These are phyloP conservation scores for Ormyrus rosae DNA, from an alignment of 2,888 invertebrate species.

Conservation along the genomic window DNA sequence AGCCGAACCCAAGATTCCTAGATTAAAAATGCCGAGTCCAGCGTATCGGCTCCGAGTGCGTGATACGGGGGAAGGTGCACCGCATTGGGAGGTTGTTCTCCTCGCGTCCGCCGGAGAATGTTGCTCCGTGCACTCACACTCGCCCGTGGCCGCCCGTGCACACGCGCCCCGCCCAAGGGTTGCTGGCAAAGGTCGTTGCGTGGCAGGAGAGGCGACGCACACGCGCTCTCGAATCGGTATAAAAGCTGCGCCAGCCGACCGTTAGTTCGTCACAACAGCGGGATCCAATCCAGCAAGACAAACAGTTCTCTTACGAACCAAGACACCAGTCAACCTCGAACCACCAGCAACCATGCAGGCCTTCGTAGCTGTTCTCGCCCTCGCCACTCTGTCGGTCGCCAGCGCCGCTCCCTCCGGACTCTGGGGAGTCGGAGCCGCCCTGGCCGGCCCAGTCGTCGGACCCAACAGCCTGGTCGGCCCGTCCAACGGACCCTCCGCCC, in stretches of 20 bases:
- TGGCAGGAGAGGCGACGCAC: too few species aligned
- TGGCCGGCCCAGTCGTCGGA: slow-evolving; percentile 70
- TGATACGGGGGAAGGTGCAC: not conserved
- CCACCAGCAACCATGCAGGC: slow-evolving; percentile 63
- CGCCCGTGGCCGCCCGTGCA: not conserved
- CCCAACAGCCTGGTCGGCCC: slow-evolving; percentile 68
- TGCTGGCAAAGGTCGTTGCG: slow-evolving; percentile 10
- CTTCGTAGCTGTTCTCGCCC: slow-evolving; percentile 65
- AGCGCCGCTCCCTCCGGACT: slow-evolving; percentile 69
- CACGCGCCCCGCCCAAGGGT: slow-evolving; percentile 54
- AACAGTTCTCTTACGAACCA: slow-evolving; percentile 57
- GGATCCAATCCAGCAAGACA: slow-evolving; percentile 36
- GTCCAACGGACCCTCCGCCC: slow-evolving; percentile 65
- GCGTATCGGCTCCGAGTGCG: not conserved
- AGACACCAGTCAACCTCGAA: slow-evolving; percentile 62
- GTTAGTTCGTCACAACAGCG: slow-evolving; percentile 39
- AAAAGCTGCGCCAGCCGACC: slow-evolving; percentile 38
- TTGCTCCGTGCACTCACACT: not conserved
- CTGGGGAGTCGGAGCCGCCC: slow-evolving; percentile 64
- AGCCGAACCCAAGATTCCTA: not conserved
- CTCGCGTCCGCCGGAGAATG: slow-evolving; percentile 22
- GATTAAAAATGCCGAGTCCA: not conserved
- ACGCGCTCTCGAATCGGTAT: slow-evolving; percentile 27
- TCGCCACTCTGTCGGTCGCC: slow-evolving; percentile 65
- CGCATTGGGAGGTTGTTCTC: not conserved